phyloP scores from a whole-genome alignment of 2,797 vertebrate genomes.

The Lutjanus campechanus region DNA sequence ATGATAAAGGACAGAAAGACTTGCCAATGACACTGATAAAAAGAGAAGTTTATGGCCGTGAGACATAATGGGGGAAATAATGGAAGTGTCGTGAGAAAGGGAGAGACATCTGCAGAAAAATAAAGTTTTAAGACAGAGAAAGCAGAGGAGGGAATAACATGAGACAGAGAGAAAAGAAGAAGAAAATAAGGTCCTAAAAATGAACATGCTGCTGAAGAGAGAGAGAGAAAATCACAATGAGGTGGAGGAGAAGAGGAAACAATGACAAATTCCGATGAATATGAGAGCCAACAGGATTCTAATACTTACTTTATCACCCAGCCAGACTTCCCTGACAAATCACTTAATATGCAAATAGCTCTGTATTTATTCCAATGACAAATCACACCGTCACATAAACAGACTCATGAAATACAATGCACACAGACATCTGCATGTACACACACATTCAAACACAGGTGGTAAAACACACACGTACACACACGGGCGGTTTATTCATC shows the following conservation, averaged over 20 bases:
- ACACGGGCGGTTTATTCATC: constrained; percentile 32
- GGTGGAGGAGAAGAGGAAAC: constrained; percentile 38
- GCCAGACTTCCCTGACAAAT: constrained; percentile 59
- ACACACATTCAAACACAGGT: constrained; percentile 7
- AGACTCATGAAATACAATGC: constrained; percentile 35
- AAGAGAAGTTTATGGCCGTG: not conserved
- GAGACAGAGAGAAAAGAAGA: not conserved
- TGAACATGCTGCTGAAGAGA: constrained; percentile 1
- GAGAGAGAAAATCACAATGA: constrained; percentile 12
- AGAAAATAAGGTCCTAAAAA: not conserved
- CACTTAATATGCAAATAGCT: constrained; percentile 72
- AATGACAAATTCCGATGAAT: constrained; percentile 50
- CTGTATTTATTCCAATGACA: constrained; percentile 67
- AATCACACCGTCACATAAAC: constrained; percentile 47
- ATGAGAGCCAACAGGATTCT: constrained; percentile 47
- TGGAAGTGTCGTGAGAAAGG: not conserved
- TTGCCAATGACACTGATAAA: not conserved
- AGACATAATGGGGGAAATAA: not conserved
- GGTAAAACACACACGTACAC: constrained; percentile 4
- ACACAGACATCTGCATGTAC: not conserved
- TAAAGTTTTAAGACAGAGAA: constrained; percentile 12
- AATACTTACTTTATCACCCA: constrained; percentile 65
- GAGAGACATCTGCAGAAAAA: not conserved
- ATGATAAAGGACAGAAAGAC: not conserved
- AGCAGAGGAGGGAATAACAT: not conserved